Percentiles rank a stretch among this genome's conserved stretches.
These are phyloP conservation scores for Hydractinia symbiolongicarpus DNA, from an alignment of 30 jellyfish, hydroid and myxozoan species.

Conservation along the genomic window DNA sequence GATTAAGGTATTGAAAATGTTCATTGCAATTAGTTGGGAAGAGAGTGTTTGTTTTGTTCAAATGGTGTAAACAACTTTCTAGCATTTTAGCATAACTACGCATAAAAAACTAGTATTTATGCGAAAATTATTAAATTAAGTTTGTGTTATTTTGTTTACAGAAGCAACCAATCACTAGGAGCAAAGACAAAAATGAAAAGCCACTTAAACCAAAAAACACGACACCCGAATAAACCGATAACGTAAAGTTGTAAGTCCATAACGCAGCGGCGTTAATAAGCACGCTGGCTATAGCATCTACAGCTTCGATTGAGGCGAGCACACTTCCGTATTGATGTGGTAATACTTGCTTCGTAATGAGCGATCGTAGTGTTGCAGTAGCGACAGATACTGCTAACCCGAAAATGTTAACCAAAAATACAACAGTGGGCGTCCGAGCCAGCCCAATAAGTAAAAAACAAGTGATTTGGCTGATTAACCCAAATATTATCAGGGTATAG, in stretches of 20 bases:
- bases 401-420: conserved; percentile 50
- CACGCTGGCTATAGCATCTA: conserved; percentile 71
- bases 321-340: conserved; percentile 75
- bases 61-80: too few species aligned
- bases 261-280: conserved; percentile 44
- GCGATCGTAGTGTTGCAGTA: conserved; percentile 59
- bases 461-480: conserved; percentile 57
- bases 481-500: conserved; percentile 44
- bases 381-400: conserved; percentile 72
- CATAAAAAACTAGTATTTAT: too few species aligned
- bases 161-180: conserved; percentile 19
- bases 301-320: conserved; percentile 61
- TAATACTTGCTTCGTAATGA: conserved; percentile 65
- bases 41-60: too few species aligned
- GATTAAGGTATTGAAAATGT: too few species aligned
- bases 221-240: conserved; percentile 49
- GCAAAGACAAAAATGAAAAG: conserved; percentile 39
- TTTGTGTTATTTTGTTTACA: not conserved
- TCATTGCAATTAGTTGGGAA: too few species aligned
- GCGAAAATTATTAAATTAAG: too few species aligned
- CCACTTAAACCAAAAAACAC: conserved; percentile 49
- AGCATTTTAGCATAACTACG: too few species aligned
- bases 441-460: conserved; percentile 55
- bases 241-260: conserved; percentile 58
- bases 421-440: conserved; percentile 43